Percentiles rank a stretch among this genome's conserved stretches.
These are phyloP conservation scores for Penaeus japonicus DNA, from an alignment of 1,140 invertebrate species.

Conservation along the genomic window DNA sequence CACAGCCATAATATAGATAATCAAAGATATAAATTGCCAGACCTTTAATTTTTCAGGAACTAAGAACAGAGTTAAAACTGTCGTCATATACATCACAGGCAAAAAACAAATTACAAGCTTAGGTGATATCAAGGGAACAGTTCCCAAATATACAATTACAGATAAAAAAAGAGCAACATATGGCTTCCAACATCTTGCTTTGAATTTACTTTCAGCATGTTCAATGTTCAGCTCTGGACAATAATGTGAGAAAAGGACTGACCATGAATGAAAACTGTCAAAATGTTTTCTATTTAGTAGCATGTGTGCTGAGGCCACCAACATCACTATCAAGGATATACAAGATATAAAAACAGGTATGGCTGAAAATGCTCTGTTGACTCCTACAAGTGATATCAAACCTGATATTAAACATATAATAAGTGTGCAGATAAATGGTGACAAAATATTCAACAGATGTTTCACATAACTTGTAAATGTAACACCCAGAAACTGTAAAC, in stretches of 20 bases:
- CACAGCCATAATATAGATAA: slow-evolving; percentile 25
- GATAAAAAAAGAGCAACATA: slow-evolving; percentile 9
- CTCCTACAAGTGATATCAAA: slow-evolving; percentile 3
- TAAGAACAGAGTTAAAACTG: slow-evolving; percentile 11
- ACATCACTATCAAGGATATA: slow-evolving; percentile 32
- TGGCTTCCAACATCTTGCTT: slow-evolving; percentile 32
- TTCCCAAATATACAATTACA: slow-evolving; percentile 32
- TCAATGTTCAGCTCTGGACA: slow-evolving; percentile 33
- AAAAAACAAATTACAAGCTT: slow-evolving; percentile 23
- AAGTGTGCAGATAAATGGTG: background rate
- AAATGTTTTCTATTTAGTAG: slow-evolving; percentile 34
- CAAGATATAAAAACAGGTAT: slow-evolving; percentile 24
- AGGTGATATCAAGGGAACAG: slow-evolving; percentile 21
- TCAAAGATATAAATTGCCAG: slow-evolving; percentile 35
- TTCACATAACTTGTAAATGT: background rate
- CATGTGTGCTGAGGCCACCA: slow-evolving; percentile 29
- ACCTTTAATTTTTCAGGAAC: slow-evolving; percentile 7
- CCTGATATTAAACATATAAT: background rate
- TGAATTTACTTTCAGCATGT: slow-evolving; percentile 35
- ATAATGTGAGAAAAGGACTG: slow-evolving; percentile 39
- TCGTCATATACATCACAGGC: slow-evolving; percentile 16
- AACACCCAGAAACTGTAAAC: slow-evolving; percentile 39
- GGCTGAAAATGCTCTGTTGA: background rate
- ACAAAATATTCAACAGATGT: background rate
- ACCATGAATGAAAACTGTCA: slow-evolving; percentile 35